A percentile compares a stretch with the other conserved stretches of the same genome.
phyloP scores from a whole-genome alignment of 2,888 invertebrate genomes.

The Pimpla rufipes region DNA sequence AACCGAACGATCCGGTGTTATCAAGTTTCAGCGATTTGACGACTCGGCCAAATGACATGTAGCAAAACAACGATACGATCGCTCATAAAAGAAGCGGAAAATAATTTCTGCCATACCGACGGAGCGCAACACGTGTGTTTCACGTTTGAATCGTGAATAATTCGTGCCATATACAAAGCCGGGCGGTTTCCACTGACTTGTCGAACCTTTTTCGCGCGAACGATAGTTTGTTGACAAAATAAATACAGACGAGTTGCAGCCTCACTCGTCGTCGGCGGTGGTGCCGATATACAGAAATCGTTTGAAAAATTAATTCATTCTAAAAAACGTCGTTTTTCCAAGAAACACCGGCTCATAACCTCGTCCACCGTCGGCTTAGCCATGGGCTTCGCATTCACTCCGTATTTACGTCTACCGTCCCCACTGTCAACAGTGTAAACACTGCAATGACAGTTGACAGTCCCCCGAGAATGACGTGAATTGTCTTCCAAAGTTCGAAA shows the following conservation, averaged over 20 bases:
- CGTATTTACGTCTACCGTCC: not conserved
- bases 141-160: not conserved
- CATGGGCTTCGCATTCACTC: not conserved
- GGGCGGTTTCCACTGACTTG: not conserved
- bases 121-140: not conserved
- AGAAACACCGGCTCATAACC: not conserved
- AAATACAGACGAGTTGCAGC: not conserved
- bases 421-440: not conserved
- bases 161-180: not conserved
- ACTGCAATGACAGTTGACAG: slow-evolving; percentile 1
- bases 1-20: too few relatives aligned
- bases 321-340: not conserved
- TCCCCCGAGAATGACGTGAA: not conserved
- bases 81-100: not conserved
- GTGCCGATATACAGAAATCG: not conserved
- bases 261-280: not conserved
- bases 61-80: too few relatives aligned
- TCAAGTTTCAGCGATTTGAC: too few relatives aligned
- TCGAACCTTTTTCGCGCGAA: not conserved
- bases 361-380: not conserved
- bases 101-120: not conserved
- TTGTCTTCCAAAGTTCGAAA: not conserved
- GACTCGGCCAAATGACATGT: too few relatives aligned
- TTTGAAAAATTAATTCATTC: not conserved
- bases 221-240: not conserved